Evolutionary conservation across 2,113 vertebrate genomes (phyloP).

Genomic region (Orycteropus afer): DNA sequence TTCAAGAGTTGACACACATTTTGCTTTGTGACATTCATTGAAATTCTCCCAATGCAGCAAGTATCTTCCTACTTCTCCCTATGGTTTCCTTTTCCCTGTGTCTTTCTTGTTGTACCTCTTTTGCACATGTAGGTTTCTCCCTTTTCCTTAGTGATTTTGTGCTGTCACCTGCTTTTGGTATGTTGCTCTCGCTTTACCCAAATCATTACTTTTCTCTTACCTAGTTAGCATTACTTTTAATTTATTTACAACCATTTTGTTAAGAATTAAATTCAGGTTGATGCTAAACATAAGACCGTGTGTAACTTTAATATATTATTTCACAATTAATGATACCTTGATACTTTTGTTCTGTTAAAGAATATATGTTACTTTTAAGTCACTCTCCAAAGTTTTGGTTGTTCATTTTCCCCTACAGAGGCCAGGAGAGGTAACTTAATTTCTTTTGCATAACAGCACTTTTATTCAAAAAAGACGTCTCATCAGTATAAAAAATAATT

Average conservation of each 20-base stretch:
- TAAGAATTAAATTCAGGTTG: slow-evolving; percentile 50
- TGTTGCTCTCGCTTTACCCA: too few species aligned
- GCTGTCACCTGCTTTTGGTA: too few species aligned
- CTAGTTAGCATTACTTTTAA: too few species aligned
- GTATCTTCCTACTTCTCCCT: too few species aligned
- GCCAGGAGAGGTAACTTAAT: not conserved
- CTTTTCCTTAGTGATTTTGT: too few species aligned
- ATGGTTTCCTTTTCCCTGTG: too few species aligned
- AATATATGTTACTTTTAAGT: slow-evolving; percentile 13
- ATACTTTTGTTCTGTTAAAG: slow-evolving; percentile 64
- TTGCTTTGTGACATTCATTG: too few species aligned
- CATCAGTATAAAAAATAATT: slow-evolving; percentile 58
- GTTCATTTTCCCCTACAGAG: not conserved
- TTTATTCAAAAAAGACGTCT: slow-evolving; percentile 57
- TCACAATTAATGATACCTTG: slow-evolving; percentile 52
- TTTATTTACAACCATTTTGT: slow-evolving; percentile 38
- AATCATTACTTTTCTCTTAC: too few species aligned
- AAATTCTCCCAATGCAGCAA: not conserved
- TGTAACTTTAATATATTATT: not conserved
- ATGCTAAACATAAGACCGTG: slow-evolving; percentile 22
- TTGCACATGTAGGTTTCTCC: too few species aligned
- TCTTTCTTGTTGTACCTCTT: too few species aligned
- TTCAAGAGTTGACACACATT: too few species aligned
- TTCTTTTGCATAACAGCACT: slow-evolving; percentile 66
- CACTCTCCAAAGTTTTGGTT: slow-evolving; percentile 60